These are phyloP conservation scores for Chrysolophus pictus DNA, from an alignment of 2,797 vertebrate genomes.

Conservation along the genomic window DNA sequence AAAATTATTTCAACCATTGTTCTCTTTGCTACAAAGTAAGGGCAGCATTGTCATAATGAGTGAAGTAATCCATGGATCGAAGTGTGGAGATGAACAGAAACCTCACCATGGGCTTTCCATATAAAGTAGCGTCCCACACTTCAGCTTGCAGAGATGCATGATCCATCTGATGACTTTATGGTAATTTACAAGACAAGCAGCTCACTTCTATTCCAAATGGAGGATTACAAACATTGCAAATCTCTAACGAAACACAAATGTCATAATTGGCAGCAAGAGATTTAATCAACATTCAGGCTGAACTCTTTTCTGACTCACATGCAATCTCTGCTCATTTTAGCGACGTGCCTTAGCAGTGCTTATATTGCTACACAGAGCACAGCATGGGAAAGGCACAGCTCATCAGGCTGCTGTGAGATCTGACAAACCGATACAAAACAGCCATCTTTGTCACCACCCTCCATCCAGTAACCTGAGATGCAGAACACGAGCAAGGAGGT, in stretches of 20 bases:
- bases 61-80: background rate
- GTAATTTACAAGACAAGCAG: conserved; percentile 7
- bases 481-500: background rate
- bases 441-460: background rate
- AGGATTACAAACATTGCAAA: background rate
- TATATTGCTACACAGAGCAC: background rate
- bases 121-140: background rate
- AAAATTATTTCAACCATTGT: background rate
- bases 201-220: conserved; percentile 5
- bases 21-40: background rate
- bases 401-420: background rate
- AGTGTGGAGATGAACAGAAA: background rate
- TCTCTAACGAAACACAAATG: conserved; percentile 1
- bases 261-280: conserved; percentile 52
- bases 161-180: background rate
- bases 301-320: conserved; percentile 39
- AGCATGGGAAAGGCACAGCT: background rate
- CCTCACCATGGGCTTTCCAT: conserved; percentile 7
- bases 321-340: background rate
- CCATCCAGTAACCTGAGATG: background rate
- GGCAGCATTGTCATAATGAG: background rate
- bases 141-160: background rate
- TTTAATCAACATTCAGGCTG: background rate
- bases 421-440: background rate
- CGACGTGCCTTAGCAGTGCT: background rate